Percentiles rank a stretch among this genome's conserved stretches.
These are phyloP conservation scores for Trichogramma dendrolimi DNA, from an alignment of 2,888 invertebrate species.

Conservation along the genomic window DNA sequence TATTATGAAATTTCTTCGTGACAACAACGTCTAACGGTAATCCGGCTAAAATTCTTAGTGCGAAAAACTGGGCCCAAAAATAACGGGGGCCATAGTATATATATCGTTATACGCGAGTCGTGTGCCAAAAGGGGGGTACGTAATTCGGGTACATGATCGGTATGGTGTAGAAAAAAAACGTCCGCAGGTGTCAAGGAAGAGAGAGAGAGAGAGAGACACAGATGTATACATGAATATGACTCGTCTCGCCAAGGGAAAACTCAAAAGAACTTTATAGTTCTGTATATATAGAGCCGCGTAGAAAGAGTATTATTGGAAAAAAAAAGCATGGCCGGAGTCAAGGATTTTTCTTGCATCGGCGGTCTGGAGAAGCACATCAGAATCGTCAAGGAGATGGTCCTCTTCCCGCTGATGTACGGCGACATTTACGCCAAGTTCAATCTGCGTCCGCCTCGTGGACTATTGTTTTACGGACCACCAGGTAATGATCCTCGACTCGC, in stretches of 20 bases:
- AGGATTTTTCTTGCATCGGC: conserved; percentile 60
- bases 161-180: no score
- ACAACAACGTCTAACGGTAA: conserved; percentile 29
- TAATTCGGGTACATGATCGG: no score
- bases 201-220: no score
- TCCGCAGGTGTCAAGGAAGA: no score
- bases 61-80: background rate
- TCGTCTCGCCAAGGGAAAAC: no score
- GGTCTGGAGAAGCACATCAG: conserved; percentile 79
- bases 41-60: conserved; percentile 40
- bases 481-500: conserved; percentile 53
- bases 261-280: background rate
- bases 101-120: no score
- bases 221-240: no score
- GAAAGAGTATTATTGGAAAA: background rate
- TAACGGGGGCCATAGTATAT: no score
- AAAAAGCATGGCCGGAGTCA: conserved; percentile 25
- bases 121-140: no score
- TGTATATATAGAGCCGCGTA: background rate
- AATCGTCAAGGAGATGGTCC: conserved; percentile 82
- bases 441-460: conserved; percentile 80
- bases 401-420: conserved; percentile 85
- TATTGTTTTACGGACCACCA: conserved; percentile 86
- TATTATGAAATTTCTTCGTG: conserved; percentile 42
- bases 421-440: conserved; percentile 80